Base-by-base conservation (phyloP, 2,888 invertebrate species). In the Gerosis bhagava region DNA sequence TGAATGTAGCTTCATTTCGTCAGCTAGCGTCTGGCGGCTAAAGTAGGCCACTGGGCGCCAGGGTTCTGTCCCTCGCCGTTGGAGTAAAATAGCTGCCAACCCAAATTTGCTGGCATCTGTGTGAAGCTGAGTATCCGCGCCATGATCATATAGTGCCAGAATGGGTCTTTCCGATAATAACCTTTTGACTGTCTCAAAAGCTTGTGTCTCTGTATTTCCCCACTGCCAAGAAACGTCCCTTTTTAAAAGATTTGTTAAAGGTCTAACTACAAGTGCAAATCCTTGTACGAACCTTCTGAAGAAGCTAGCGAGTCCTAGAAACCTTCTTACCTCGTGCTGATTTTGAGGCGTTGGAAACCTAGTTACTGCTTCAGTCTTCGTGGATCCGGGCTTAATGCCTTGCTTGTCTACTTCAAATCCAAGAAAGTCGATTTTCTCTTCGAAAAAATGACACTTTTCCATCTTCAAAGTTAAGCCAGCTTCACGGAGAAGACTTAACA, bases 71-170 rank as follows among this genome's bases (percentile, higher is more conserved):
- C 6, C 3, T 31, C 19, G 8, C 19, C 10, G 17, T 11, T 34
- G 32, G 10, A 34, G 10, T 17, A 34, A 17, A 1, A 34, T 19
- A 19, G 17, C 19, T 7, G 19, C 17, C 19, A 34, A n/a, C 3
- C 32, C 32, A 6, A n/a, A n/a, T 19, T 34, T 34, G 12, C 31
- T n/a, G 1, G 31, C 31, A n/a, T 31, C 31, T 5, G 31, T 31
- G n/a, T 31, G 31, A 2, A 31, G 4, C 10, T 31, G 17, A 2
- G 31, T 31, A 5, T 15, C 16, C 2, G 17, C 17, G 3, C 1
- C 10, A 8, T 5, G 16, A n/a, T 17, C 10, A 17, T 31, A 31
- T 8, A 31, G 6, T 7, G 31, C 31, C 1, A 31, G 10, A 1
- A 31, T 1, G 2, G 31, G 31, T 19, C 32, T 34, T 19, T 5